Evolutionary conservation across 2,113 vertebrate genomes (phyloP).

Genomic region (Zosterops pallidus): DNA sequence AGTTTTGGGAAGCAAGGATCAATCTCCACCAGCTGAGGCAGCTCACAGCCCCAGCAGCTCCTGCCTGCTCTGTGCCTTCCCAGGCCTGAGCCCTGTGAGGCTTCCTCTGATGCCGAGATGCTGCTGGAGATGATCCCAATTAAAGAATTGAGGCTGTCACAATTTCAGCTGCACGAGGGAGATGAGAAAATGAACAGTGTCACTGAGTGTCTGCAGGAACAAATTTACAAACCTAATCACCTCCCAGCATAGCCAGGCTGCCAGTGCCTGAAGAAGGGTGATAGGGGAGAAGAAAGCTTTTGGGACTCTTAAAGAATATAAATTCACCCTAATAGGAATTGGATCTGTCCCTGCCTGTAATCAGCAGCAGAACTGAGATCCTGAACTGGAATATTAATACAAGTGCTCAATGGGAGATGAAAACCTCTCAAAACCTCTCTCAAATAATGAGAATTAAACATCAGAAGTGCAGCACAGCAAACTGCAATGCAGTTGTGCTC

Average conservation of each 20-base stretch:
- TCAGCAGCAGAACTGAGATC: constrained; percentile 10
- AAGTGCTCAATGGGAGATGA: constrained; percentile 7
- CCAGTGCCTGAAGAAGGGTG: constrained; percentile 5
- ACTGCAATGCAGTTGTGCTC: constrained; percentile 3
- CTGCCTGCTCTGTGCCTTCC: not conserved
- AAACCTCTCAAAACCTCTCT: constrained; percentile 13
- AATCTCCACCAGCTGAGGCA: not conserved
- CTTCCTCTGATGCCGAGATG: not conserved
- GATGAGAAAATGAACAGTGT: constrained; percentile 26
- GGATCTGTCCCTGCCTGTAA: constrained; percentile 6
- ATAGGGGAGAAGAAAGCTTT: constrained; percentile 35
- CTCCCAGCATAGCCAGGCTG: constrained; percentile 12
- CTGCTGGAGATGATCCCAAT: not conserved
- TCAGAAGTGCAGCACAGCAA: not conserved
- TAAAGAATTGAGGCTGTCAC: not conserved
- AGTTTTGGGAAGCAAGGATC: not conserved
- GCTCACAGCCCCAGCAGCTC: not conserved
- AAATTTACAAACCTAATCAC: constrained; percentile 61
- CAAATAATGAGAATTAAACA: not conserved
- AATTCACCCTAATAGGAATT: constrained; percentile 8
- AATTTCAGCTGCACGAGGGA: not conserved
- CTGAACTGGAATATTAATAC: constrained; percentile 41
- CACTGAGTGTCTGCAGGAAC: not conserved
- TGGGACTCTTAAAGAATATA: constrained; percentile 9
- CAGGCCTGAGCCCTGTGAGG: not conserved